phyloP scores from a whole-genome alignment of 2,888 invertebrate species.

The Embidobia sp. region DNA sequence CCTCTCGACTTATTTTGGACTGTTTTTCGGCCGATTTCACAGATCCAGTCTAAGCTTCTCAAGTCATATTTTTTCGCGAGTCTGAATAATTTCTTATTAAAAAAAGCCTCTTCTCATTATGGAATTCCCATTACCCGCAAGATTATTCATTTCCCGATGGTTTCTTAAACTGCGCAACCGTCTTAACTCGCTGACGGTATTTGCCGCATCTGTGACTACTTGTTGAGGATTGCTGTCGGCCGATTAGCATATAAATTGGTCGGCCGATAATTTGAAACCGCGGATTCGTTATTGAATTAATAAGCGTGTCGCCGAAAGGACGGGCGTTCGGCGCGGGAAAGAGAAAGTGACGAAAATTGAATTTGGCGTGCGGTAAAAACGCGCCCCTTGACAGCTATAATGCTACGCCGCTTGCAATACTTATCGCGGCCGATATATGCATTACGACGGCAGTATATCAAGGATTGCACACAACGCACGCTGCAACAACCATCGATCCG shows the following conservation, averaged over 20 bases:
- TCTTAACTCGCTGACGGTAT: neutral
- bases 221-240: no score
- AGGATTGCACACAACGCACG: slow-evolving; percentile 61
- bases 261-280: slow-evolving; percentile 25
- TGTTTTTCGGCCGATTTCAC: no score
- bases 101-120: no score
- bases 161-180: no score
- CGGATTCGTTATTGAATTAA: no score
- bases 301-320: neutral
- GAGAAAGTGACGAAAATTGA: slow-evolving; percentile 61
- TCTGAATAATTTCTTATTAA: no score
- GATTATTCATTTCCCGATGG: no score
- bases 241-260: slow-evolving; percentile 40
- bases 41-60: no score
- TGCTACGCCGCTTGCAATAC: slow-evolving; percentile 41
- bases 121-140: no score
- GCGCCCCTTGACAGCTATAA: slow-evolving; percentile 35
- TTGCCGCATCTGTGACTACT: no score
- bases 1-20: no score
- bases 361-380: slow-evolving; percentile 42
- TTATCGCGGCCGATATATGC: slow-evolving; percentile 59
- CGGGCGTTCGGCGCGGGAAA: slow-evolving; percentile 45
- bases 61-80: no score
- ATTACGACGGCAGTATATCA: slow-evolving; percentile 62
- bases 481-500: slow-evolving; percentile 59